phyloP scores from a whole-genome alignment of 2,797 vertebrate species.

The Nasua narica region DNA sequence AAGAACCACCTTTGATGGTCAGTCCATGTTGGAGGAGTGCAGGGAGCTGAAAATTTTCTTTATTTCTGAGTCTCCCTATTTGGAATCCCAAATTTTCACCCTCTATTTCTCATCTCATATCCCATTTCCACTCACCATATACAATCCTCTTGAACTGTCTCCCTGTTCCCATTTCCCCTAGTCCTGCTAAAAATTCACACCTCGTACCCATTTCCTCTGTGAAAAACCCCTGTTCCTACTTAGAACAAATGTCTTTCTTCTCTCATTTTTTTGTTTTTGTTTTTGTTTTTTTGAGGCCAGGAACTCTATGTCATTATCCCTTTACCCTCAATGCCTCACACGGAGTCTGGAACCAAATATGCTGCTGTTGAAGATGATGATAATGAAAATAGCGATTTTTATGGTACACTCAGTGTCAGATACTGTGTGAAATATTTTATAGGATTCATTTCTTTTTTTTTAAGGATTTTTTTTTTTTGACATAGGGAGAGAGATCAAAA shows the following conservation, averaged over 20 bases:
- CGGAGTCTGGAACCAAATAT: neutral
- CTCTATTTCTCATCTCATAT: neutral
- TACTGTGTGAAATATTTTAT: neutral
- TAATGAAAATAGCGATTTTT: neutral
- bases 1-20: neutral
- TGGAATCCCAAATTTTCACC: neutral
- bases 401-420: neutral
- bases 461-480: no score
- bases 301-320: neutral
- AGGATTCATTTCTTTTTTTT: neutral
- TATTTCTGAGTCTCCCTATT: neutral
- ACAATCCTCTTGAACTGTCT: neutral
- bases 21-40: rapidly evolving
- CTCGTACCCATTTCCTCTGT: neutral
- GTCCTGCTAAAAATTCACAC: neutral
- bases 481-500: no score
- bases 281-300: neutral
- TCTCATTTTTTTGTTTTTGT: neutral
- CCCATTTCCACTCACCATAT: neutral
- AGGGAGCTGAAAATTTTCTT: neutral
- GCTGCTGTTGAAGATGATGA: neutral
- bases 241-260: neutral
- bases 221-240: neutral
- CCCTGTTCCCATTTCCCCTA: neutral
- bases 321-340: neutral